phyloP scores from a whole-genome alignment of 2,797 vertebrate genomes.

The Aphelocoma californica region DNA sequence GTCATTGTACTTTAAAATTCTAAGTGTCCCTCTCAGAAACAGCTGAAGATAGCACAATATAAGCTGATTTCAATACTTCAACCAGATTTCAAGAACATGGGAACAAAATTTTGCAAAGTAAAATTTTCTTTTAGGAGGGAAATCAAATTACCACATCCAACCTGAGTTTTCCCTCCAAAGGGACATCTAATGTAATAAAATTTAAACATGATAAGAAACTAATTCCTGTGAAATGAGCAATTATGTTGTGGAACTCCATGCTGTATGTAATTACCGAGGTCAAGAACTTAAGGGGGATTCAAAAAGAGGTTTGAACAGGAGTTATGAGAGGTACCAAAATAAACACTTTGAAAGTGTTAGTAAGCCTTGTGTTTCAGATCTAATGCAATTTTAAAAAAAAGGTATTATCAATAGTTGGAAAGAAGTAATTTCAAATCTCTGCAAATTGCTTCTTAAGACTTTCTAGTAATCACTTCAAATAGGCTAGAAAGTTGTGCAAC shows the following conservation, averaged over 20 bases:
- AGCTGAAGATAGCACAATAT: not conserved
- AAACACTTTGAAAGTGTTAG: not conserved
- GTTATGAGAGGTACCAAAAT: not conserved
- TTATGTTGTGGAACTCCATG: not conserved
- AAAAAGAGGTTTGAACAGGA: not conserved
- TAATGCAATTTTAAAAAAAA: not conserved
- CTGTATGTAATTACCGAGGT: not conserved
- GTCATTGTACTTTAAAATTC: not conserved
- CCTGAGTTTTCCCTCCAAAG: not conserved
- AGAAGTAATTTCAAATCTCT: not conserved
- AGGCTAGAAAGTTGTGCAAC: not conserved
- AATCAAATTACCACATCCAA: not conserved
- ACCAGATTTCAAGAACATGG: not conserved
- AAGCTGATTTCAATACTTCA: not conserved
- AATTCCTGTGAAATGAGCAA: not conserved
- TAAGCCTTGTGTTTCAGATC: not conserved
- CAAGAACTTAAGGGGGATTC: not conserved
- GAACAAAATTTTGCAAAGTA: not conserved
- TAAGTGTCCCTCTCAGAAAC: not conserved
- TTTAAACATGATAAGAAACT: not conserved
- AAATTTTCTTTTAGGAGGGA: not conserved
- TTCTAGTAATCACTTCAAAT: fast-evolving
- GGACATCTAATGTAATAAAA: not conserved
- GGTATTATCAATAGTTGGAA: not conserved
- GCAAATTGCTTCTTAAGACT: not conserved